Base-by-base conservation (phyloP, 2,113 vertebrate species). In the Elgaria multicarinata region DNA sequence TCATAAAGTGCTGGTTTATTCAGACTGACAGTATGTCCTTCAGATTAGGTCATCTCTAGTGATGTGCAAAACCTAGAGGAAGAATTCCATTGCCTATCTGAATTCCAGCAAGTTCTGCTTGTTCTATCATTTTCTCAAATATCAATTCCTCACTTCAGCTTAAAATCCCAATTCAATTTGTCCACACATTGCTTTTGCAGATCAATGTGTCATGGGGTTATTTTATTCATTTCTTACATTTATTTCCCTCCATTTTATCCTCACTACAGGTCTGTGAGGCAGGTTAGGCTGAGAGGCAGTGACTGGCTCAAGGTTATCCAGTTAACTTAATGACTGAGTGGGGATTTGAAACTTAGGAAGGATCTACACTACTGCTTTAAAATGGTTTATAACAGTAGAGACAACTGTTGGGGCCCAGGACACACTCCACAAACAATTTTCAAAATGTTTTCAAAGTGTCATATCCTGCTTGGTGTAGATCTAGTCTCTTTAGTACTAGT, bases 1-100 rank as follows among this genome's bases (percentile, higher is more conserved):
- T 87, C 46, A 28, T 79, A 85, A 55, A 85, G n/a, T 42, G 50
- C 50, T 42, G 69, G n/a, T 39, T 87, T 79, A 31, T 79, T 67
- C 75, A 66, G 74, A 87, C 18, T 87, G 24, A 69, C 33, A 87
- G 44, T 53, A 79, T 67, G 62, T 87, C 86, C 62, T 87, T 87
- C 76, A 69, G 62, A 87, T 79, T 69, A 87, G 75, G 44, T 79
- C 62, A 87, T 79, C 33, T n/a, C 10, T 69, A 69, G 86, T 69
- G 64, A 69, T 53, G 53, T 53, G 64, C 3, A n/a, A 87, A 87
- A 53, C 31, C 64, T 67, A 20, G 39, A 83, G 42, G 31, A 53
- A 46, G 1, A 87, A 16, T 53, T 79, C 12, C 66, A 64, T 58
- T 58, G n/a, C 26, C 46, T 42, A 77, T 87, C n/a, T 78, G 6